Evolutionary conservation across 2,113 vertebrate genomes (phyloP).

Genomic region (Geococcyx californianus): DNA sequence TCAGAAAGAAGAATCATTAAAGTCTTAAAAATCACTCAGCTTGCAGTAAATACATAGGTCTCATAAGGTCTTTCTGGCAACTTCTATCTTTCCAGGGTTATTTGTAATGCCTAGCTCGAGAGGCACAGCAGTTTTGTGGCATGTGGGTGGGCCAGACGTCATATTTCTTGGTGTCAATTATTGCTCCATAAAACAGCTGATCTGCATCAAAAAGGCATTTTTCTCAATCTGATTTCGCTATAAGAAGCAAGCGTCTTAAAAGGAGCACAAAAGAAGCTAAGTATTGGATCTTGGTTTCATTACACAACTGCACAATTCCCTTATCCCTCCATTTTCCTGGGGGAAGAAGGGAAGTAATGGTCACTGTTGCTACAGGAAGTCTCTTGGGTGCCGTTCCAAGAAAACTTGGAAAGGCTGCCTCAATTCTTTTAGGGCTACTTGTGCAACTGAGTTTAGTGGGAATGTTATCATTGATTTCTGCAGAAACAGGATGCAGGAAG

Average conservation of each 20-base stretch:
- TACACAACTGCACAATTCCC: background rate
- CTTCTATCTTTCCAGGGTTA: background rate
- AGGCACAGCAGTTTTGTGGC: background rate
- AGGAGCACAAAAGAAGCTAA: background rate
- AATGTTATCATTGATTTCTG: background rate
- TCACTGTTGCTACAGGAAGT: background rate
- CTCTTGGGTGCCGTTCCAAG: background rate
- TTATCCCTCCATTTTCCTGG: background rate
- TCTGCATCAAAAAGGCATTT: background rate
- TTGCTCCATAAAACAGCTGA: slow-evolving; percentile 9
- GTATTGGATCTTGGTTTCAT: background rate
- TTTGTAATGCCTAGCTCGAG: background rate
- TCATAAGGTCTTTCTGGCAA: slow-evolving; percentile 29
- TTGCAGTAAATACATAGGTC: background rate
- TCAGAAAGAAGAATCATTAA: background rate
- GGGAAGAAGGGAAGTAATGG: background rate
- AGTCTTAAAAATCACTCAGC: background rate
- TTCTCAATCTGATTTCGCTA: background rate
- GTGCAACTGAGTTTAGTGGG: background rate
- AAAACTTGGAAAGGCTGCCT: background rate
- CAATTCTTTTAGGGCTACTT: background rate
- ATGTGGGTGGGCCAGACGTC: slow-evolving; percentile 26
- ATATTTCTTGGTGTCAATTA: slow-evolving; percentile 27
- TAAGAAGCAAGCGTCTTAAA: background rate
- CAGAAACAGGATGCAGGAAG: background rate